Base-by-base conservation (phyloP, 2,888 invertebrate genomes). In the Eudasyphora cyanicolor region DNA sequence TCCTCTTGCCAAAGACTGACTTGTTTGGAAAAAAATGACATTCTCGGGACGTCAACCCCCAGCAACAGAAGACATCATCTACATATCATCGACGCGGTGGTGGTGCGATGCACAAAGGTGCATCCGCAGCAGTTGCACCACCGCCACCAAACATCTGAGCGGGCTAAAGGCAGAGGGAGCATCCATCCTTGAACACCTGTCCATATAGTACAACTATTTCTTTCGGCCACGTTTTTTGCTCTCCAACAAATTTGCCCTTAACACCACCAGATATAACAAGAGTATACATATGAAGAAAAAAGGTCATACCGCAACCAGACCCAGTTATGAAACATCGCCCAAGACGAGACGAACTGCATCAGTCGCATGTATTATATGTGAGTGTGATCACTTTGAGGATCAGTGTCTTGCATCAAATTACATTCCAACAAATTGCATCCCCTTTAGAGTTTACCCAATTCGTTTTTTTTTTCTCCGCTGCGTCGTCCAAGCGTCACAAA, bases 391-490 rank as follows among this genome's bases (percentile, higher is more conserved):
- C 70, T 79, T 79, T 76, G 42, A 87, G 90, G 90, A 89, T 89
- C 90, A 89, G 87, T 89, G 88, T 86, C 87, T 86, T 83, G 89
- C 87, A 88, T 89, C 90, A 83, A 89, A 88, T 89, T 90, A 90
- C 89, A 84, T 87, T 87, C 89, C 87, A 88, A 90, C 90, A 85
- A 89, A 88, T 90, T 90, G 90, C 89, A 83, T 83, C 82, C 83
- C 73, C 76, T 78, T 62, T 10, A 21, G 27, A 3, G 42, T 21
- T 42, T 12, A 45, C n/a, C 14, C 45, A 45, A n/a, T n/a, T n/a
- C 45, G 45, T 45, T 8, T 14, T n/a, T 45, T 45, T 45, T 45
- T 62, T 32, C 27, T 35, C n/a, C n/a, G n/a, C n/a, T 78, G 62
- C 71, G 35, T 76, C 38, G n/a, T n/a, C n/a, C n/a, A n/a, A n/a